Evolutionary conservation across 2,888 invertebrate genomes (phyloP), one percentile per base, ranked within the genome.

Genomic region (Callyntrura guangdongensis): DNA sequence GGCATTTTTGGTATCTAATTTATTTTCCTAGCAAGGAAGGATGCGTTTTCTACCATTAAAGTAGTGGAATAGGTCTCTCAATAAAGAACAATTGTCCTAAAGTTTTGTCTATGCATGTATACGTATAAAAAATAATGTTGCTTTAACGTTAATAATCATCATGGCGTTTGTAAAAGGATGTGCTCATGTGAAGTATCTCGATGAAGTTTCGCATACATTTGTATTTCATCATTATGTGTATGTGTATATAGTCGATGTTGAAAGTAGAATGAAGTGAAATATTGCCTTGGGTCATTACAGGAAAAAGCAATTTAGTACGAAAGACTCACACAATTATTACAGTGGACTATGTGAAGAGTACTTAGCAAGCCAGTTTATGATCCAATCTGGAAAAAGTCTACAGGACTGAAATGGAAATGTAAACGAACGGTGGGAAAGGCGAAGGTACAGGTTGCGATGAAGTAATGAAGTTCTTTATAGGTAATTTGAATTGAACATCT

Each of bases 281-380:
- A 89, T 27, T 53, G 59, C 89, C 85, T 53, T 6, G 56, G 53
- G 89, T 45, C 67, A 85, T 64, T 77, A 89, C 89, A 85, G 27
- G 64, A 64, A 89, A 85, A 89, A 89, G 84, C 89, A 89, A 89
- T 89, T 89, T 89, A 56, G 56, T 17, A 20, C 49, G 12, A 47
- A 85, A 47, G 0, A 27, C 17, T 12, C 20, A 12, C n/a, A n/a
- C n/a, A n/a, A n/a, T 1, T 27, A 22, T 64, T 17, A 17, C 20
- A 20, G 61, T 61, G 17, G 36, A 1, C 17, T 61, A 9, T 61
- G 61, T 17, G 61, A 17, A 9, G 12, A 17, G 12, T 9, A 2
- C 53, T 53, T 53, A 53, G n/a, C n/a, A 53, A 53, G 53, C 11
- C 6, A 3, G 3, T 53, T 53, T 53, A n/a, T 36, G 36, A 36